Percentiles rank a stretch among this genome's conserved stretches.
phyloP scores from a whole-genome alignment of 2,888 invertebrate species.

The Synergus umbraculus region DNA sequence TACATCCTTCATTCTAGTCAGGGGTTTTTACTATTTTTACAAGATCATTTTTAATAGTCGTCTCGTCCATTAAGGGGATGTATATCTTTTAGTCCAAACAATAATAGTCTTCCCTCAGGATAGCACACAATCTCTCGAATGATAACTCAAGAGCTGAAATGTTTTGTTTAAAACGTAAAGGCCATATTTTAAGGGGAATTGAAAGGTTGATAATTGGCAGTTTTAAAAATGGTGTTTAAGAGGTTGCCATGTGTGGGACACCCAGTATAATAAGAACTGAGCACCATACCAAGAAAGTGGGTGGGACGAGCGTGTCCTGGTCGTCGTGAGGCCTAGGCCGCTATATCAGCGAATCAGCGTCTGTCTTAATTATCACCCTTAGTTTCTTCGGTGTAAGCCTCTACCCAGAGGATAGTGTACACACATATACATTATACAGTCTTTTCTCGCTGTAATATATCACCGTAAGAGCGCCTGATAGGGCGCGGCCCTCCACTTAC shows the following conservation, averaged over 20 bases:
- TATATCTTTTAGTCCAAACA: too few relatives aligned
- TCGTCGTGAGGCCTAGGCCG: conserved; percentile 64
- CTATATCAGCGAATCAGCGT: conserved; percentile 76
- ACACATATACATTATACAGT: conserved; percentile 38
- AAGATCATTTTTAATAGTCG: not conserved
- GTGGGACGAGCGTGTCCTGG: conserved; percentile 63
- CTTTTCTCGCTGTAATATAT: conserved; percentile 55
- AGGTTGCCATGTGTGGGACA: conserved; percentile 25
- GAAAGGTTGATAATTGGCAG: conserved; percentile 30
- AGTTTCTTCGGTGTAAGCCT: conserved; percentile 60
- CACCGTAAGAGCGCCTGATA: conserved; percentile 54
- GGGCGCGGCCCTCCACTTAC: conserved; percentile 51
- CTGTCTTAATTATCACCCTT: conserved; percentile 76
- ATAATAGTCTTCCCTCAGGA: not conserved
- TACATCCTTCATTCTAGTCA: not conserved
- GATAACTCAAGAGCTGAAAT: not conserved
- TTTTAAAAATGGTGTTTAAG: conserved; percentile 15
- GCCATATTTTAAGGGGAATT: conserved; percentile 30
- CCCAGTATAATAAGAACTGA: not conserved
- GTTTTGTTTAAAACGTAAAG: conserved; percentile 15
- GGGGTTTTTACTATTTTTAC: not conserved
- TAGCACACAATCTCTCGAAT: not conserved
- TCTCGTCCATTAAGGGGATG: too few relatives aligned
- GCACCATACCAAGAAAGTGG: conserved; percentile 40
- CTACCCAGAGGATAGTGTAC: conserved; percentile 43